Evolutionary conservation across 2,888 invertebrate genomes (phyloP).

Genomic region (Temnothorax unifasciatus): DNA sequence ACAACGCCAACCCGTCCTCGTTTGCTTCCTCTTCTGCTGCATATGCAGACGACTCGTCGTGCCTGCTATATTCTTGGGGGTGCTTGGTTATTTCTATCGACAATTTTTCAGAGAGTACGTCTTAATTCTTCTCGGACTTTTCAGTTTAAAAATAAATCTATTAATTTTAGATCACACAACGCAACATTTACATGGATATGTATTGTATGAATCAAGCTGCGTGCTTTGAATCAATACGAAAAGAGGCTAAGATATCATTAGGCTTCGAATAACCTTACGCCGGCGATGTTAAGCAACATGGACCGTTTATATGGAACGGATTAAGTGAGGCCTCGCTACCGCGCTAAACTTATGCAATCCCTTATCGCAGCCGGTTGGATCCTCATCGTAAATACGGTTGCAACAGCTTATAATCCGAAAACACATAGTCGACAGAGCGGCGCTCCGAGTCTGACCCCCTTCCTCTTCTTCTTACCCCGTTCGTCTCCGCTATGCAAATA

Average conservation of each 20-base stretch:
- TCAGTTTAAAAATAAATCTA: background rate
- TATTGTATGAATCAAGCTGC: background rate
- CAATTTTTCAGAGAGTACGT: background rate
- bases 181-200: background rate
- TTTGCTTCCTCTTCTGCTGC: slow-evolving; percentile 46
- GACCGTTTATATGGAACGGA: slow-evolving; percentile 72
- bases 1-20: slow-evolving; percentile 57
- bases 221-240: background rate
- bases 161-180: background rate
- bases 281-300: slow-evolving; percentile 61
- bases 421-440: slow-evolving; percentile 73
- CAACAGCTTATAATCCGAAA: slow-evolving; percentile 80
- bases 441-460: slow-evolving; percentile 36
- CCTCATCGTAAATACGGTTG: slow-evolving; percentile 80
- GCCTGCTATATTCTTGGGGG: background rate
- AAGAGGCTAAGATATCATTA: slow-evolving; percentile 16
- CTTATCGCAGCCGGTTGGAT: slow-evolving; percentile 77
- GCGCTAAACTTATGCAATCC: slow-evolving; percentile 78
- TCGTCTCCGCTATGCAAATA: slow-evolving; percentile 48
- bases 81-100: background rate
- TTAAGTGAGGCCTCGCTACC: slow-evolving; percentile 76
- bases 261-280: slow-evolving; percentile 10
- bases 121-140: background rate
- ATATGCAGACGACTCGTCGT: background rate
- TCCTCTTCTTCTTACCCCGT: background rate